Evolutionary conservation across 2,113 vertebrate species (phyloP), one percentile per base, ranked within the genome.

Genomic region (Odocoileus hemionus): DNA sequence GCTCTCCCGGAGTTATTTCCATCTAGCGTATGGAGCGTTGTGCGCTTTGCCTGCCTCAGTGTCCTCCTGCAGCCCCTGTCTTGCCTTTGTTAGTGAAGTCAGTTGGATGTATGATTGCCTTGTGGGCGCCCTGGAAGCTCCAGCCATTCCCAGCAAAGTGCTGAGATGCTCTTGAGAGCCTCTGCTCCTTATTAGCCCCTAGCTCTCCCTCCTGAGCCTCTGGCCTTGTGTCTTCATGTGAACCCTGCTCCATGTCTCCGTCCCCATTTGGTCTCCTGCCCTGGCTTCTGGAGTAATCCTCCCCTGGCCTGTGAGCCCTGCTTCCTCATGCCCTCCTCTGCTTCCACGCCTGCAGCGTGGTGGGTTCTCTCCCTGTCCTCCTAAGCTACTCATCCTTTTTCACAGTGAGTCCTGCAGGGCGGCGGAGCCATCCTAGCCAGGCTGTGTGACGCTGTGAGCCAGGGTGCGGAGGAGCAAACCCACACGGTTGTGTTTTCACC

Each of bases 1-100:
- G 0, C 91, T 74, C 64, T 97, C 43, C 54, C 92, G 15, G 88
- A 86, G 94, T 64, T 82, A 92, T 95, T 88, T 96, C 79, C 28
- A 89, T 91, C n/a, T 17, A 79, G 21, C 6, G 1, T 79, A 30
- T 78, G 82, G 93, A 94, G 43, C 6, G 4, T 25, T 39, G 76
- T 89, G 78, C 2, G 0, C 67, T 93, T 76, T 47, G 50, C 89
- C 55, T 47, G 33, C 78, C 76, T 88, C 64, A 0, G 2, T 12
- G 74, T 85, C 96, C n/a, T 79, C 26, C 16, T 28, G 30, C 78
- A 82, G 79, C 54, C 47, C 39, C 52, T 50, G 15, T 45, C 30
- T 61, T 88, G 57, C 54, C 64, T 86, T 95, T 91, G 43, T 82
- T 88, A 26, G 9, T 2, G 86, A 97, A 70, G 47, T 47, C 55